Evolutionary conservation across 2,113 vertebrate genomes (phyloP).

Genomic region (Gila orcuttii): DNA sequence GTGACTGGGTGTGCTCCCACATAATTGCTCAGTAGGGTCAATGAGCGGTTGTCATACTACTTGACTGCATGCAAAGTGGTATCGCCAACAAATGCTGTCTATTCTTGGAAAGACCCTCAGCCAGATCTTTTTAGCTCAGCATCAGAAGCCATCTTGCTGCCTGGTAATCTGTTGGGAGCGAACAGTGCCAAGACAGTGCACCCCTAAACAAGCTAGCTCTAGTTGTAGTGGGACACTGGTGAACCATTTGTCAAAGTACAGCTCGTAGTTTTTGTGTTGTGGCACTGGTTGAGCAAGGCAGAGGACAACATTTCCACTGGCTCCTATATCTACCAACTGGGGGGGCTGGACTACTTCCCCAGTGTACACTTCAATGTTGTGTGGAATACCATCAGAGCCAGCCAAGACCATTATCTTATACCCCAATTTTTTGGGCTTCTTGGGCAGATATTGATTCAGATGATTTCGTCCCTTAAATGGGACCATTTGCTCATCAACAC

Average conservation of each 20-base stretch:
- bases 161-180: too few relatives aligned
- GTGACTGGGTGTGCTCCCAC: not conserved
- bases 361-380: conserved; percentile 26
- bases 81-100: not conserved
- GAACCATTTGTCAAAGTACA: too few relatives aligned
- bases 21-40: too few relatives aligned
- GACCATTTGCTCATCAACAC: conserved; percentile 34
- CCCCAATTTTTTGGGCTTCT: conserved; percentile 20
- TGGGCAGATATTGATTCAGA: conserved; percentile 23
- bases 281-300: too few relatives aligned
- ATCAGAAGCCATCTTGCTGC: too few relatives aligned
- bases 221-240: too few relatives aligned
- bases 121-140: too few relatives aligned
- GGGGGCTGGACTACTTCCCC: not conserved
- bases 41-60: too few relatives aligned
- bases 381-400: conserved; percentile 41
- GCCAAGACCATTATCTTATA: conserved; percentile 39
- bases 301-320: not conserved
- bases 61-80: not conserved
- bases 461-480: not conserved
- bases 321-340: not conserved
- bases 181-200: too few relatives aligned
- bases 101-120: not conserved
- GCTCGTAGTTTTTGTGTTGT: too few relatives aligned
- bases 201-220: too few relatives aligned